Evolutionary conservation across 2,797 vertebrate species (phyloP), one percentile per base, ranked within the genome.

Genomic region (Denticeps clupeoides): DNA sequence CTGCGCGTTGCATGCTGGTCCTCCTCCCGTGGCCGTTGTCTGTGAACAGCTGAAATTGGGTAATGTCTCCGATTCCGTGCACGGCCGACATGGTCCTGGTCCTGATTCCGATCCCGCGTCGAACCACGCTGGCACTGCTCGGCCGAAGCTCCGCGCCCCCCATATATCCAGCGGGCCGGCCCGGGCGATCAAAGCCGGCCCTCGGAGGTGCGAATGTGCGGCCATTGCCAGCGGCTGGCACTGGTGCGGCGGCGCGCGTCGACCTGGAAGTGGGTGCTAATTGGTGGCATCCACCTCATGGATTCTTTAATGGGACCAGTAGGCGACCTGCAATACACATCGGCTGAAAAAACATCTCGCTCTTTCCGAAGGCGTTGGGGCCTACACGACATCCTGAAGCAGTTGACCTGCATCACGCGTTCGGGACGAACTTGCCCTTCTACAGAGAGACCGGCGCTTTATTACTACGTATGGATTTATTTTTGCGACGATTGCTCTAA

Each of bases 251-350:
- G 58, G 54, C 59, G 53, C 4, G 42, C 59, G 38, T 53, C 49
- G 5, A 54, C 69, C 58, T 72, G 77, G 7, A 2, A 25, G 52
- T n/a, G 73, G 68, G 82, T 82, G 83, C 74, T 75, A 83, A 73
- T 32, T 19, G 26, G 3, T 70, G 58, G 67, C 79, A 74, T 77
- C 69, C 63, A 55, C 25, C 9, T 59, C 62, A 29, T 64, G 69
- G 54, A 67, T 64, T 57, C 44, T 72, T 64, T 82, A 83, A 85
- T 81, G 77, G 75, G 68, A 72, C 75, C 70, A 65, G n/a, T n/a
- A n/a, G n/a, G n/a, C 63, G 67, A 50, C 46, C 50, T 53, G 55
- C 69, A 86, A 85, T 85, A 85, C 81, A 84, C 84, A 84, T 79
- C 61, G 49, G 29, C 60, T 75, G 76, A 55, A 69, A 80, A 76